Evolutionary conservation across 2,888 invertebrate species (phyloP).

Genomic region (Erannis defoliaria): DNA sequence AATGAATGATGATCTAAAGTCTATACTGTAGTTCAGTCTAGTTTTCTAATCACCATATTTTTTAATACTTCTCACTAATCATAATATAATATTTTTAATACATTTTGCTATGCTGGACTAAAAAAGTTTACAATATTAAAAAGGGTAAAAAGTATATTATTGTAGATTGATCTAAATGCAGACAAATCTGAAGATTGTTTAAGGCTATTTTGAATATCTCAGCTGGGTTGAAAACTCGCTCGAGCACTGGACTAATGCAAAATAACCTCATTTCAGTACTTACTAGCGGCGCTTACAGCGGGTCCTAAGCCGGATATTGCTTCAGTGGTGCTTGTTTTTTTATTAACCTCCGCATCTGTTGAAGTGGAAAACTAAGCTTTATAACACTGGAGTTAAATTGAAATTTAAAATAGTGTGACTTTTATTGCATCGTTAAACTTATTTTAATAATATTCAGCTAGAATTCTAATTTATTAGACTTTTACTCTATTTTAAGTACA

Average conservation of each 20-base stretch:
- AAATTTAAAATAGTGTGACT: not conserved
- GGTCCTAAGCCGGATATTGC: slow-evolving; percentile 77
- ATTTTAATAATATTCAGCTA: too few relatives aligned
- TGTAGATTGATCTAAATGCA: too few relatives aligned
- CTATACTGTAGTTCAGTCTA: too few relatives aligned
- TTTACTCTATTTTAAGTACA: too few relatives aligned
- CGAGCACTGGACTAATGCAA: slow-evolving; percentile 27
- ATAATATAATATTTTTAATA: too few relatives aligned
- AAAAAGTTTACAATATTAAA: too few relatives aligned
- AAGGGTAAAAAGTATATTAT: too few relatives aligned
- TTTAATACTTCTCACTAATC: too few relatives aligned
- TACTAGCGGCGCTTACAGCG: slow-evolving; percentile 81
- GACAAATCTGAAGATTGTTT: not conserved
- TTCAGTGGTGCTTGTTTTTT: slow-evolving; percentile 69
- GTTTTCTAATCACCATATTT: too few relatives aligned
- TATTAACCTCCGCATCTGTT: slow-evolving; percentile 72
- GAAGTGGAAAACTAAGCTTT: slow-evolving; percentile 44
- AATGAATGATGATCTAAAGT: too few relatives aligned
- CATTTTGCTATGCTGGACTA: too few relatives aligned
- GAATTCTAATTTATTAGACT: not conserved
- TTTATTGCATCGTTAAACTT: not conserved
- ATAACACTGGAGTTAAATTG: slow-evolving; percentile 24
- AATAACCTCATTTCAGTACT: slow-evolving; percentile 54
- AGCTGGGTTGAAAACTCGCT: not conserved
- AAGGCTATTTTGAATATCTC: not conserved